phyloP scores from a whole-genome alignment of 2,888 invertebrate genomes.

The Unio pictorum region DNA sequence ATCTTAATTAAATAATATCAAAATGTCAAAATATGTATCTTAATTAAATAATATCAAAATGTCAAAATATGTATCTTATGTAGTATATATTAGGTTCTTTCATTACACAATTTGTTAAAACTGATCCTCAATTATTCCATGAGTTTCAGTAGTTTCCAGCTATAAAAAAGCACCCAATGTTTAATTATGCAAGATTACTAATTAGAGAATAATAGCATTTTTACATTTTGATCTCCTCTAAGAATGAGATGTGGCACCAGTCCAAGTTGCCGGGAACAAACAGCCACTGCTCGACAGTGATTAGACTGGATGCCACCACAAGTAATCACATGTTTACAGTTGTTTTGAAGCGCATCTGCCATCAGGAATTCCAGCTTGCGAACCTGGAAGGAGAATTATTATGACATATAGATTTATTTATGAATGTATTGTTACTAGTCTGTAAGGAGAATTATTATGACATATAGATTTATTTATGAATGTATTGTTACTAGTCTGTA shows the following conservation, averaged over 20 bases:
- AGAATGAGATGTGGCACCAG: slow-evolving; percentile 58
- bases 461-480: not conserved
- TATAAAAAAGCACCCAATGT: no score
- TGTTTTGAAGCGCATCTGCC: slow-evolving; percentile 58
- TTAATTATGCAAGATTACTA: not conserved
- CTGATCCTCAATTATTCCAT: no score
- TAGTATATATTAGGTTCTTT: no score
- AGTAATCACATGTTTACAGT: slow-evolving; percentile 63
- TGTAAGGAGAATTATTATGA: slow-evolving; percentile 14
- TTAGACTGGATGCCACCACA: slow-evolving; percentile 66
- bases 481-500: slow-evolving; percentile 24
- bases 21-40: no score
- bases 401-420: not conserved
- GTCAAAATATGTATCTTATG: no score
- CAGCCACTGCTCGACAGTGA: slow-evolving; percentile 63
- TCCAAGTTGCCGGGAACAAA: slow-evolving; percentile 54
- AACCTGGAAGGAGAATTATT: slow-evolving; percentile 39
- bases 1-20: no score
- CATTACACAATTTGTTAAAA: no score
- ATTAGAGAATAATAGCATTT: not conserved
- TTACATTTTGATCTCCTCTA: slow-evolving; percentile 43
- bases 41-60: no score
- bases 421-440: slow-evolving; percentile 11
- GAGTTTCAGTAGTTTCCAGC: no score
- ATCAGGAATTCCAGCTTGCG: slow-evolving; percentile 67